phyloP scores from a whole-genome alignment of 2,888 invertebrate species.

The Melieria omissa region DNA sequence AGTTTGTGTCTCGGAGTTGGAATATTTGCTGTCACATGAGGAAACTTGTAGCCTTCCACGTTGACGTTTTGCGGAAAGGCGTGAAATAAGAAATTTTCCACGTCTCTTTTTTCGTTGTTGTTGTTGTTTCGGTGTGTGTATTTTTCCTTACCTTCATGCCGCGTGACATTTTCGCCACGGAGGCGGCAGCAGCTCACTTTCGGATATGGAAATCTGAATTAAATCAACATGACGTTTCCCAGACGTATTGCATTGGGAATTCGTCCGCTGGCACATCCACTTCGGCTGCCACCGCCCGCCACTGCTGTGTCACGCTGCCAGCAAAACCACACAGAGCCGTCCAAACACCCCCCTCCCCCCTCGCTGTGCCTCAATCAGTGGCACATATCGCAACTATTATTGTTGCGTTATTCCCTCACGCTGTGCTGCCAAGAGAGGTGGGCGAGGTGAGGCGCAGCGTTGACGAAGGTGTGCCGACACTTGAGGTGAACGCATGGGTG shows the following conservation, averaged over 20 bases:
- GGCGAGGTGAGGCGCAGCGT: too few relatives aligned
- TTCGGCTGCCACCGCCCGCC: not conserved
- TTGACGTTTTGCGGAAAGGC: constrained; percentile 32
- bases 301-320: not conserved
- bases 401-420: not conserved
- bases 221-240: constrained; percentile 51
- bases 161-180: not conserved
- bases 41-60: constrained; percentile 35
- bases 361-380: not conserved
- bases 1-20: constrained; percentile 12
- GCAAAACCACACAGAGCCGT: not conserved
- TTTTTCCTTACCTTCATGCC: not conserved
- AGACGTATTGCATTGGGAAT: constrained; percentile 50
- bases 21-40: constrained; percentile 35
- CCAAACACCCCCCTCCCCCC: not conserved
- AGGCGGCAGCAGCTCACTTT: constrained; percentile 16
- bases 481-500: not conserved
- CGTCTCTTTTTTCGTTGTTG: constrained; percentile 3
- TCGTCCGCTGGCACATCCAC: constrained; percentile 12
- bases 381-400: constrained; percentile 11
- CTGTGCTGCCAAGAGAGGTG: too few relatives aligned
- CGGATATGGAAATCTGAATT: constrained; percentile 49
- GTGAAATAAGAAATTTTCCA: constrained; percentile 41
- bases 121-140: not conserved
- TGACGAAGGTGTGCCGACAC: too few relatives aligned